These are phyloP conservation scores for Condylura cristata DNA, from an alignment of 2,113 vertebrate genomes.

Conservation along the genomic window DNA sequence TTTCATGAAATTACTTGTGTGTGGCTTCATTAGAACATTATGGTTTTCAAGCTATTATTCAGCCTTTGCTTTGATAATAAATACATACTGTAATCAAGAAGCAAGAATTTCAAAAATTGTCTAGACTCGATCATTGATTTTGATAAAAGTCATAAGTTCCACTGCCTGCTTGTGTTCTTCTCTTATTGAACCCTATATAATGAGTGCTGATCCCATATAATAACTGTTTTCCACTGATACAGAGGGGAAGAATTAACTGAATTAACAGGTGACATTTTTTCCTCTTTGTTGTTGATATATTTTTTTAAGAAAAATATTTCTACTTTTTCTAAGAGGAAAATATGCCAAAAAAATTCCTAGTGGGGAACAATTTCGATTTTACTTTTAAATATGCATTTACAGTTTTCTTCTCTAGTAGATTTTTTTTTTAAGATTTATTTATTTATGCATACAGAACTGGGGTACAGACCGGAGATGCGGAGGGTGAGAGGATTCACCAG, in stretches of 20 bases:
- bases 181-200: neutral
- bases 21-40: neutral
- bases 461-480: too few species aligned
- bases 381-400: neutral
- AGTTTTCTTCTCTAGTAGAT: neutral
- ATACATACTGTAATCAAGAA: neutral
- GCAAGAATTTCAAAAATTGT: neutral
- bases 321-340: neutral
- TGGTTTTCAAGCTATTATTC: neutral
- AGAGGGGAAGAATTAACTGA: neutral
- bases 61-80: neutral
- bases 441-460: too few species aligned
- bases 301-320: conserved; percentile 4
- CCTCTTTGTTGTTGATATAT: neutral
- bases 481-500: too few species aligned
- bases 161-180: neutral
- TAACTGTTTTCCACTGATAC: neutral
- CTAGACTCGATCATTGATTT: neutral
- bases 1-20: neutral
- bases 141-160: neutral
- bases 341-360: neutral
- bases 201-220: neutral
- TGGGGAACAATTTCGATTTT: neutral
- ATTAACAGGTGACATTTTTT: neutral
- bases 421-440: too few species aligned